Percentiles rank a stretch among this genome's conserved stretches.
These are phyloP conservation scores for Anthonomus grandis DNA, from an alignment of 1,140 invertebrate genomes.

Conservation along the genomic window DNA sequence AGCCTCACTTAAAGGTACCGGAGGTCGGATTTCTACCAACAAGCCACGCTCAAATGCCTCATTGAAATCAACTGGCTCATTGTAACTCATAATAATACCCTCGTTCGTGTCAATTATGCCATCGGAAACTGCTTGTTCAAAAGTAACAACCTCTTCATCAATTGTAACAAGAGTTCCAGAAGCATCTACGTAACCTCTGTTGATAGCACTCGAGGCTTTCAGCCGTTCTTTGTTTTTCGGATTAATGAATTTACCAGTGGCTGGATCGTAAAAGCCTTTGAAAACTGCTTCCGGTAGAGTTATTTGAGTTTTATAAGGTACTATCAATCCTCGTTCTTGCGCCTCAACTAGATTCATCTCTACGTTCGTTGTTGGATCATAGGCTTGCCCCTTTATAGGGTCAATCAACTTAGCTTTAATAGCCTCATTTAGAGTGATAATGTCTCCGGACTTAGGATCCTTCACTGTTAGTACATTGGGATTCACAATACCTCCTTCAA, in stretches of 20 bases:
- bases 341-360: conserved; percentile 77
- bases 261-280: conserved; percentile 77
- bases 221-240: conserved; percentile 70
- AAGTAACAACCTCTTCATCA: conserved; percentile 71
- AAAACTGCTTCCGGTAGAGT: conserved; percentile 82
- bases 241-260: conserved; percentile 68
- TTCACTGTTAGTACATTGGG: conserved; percentile 75
- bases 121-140: conserved; percentile 75
- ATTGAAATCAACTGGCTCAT: conserved; percentile 72
- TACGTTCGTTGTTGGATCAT: conserved; percentile 70
- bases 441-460: conserved; percentile 72
- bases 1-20: conserved; percentile 80
- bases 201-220: conserved; percentile 60
- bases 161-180: conserved; percentile 73
- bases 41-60: conserved; percentile 84
- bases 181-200: conserved; percentile 71
- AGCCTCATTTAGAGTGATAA: conserved; percentile 77
- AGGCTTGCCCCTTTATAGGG: conserved; percentile 71
- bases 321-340: conserved; percentile 73
- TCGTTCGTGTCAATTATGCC: conserved; percentile 73
- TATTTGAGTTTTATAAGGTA: conserved; percentile 76
- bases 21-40: conserved; percentile 74
- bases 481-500: conserved; percentile 71
- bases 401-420: conserved; percentile 79
- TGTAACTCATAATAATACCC: conserved; percentile 63